Evolutionary conservation across 2,888 invertebrate species (phyloP).

Genomic region (Branchipolynoe longqiensis): DNA sequence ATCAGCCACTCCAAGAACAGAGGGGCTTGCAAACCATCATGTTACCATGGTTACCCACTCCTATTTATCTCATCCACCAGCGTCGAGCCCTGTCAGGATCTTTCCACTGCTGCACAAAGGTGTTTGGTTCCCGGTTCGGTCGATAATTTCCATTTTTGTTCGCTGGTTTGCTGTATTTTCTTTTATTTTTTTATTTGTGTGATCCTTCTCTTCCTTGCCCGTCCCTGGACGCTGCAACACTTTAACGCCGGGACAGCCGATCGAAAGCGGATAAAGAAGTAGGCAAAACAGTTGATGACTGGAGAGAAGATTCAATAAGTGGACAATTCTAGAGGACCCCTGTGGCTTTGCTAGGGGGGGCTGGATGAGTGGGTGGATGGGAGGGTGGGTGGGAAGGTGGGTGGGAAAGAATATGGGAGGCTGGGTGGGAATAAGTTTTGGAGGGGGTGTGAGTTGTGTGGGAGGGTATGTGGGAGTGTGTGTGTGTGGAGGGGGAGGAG

Average conservation of each 20-base stretch:
- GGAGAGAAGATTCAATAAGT: constrained; percentile 37
- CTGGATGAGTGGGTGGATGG: too few species aligned
- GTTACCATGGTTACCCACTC: constrained; percentile 46
- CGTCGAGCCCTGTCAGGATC: too few species aligned
- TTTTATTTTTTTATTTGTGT: not conserved
- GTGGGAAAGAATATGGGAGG: not conserved
- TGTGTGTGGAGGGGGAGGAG: too few species aligned
- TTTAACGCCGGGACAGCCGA: constrained; percentile 31
- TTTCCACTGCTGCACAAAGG: not conserved
- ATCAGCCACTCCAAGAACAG: not conserved
- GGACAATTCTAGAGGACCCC: constrained; percentile 33
- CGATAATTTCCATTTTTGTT: constrained; percentile 17
- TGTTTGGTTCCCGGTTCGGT: not conserved
- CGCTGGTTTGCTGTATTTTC: not conserved
- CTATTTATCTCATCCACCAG: too few species aligned
- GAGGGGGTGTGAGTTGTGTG: too few species aligned
- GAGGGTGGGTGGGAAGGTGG: constrained; percentile 21
- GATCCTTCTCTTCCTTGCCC: not conserved
- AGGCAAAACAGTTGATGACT: constrained; percentile 41
- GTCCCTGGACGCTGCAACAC: not conserved
- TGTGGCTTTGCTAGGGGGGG: too few species aligned
- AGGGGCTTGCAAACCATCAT: constrained; percentile 1
- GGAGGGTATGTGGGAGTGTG: too few species aligned
- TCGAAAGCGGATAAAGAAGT: constrained; percentile 37
- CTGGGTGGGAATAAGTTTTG: too few species aligned